Percentiles rank a stretch among this genome's conserved stretches.
Evolutionary conservation across 92 coral and sea anemone genomes (phyloP).

Genomic region (Parazoanthus swiftii): DNA sequence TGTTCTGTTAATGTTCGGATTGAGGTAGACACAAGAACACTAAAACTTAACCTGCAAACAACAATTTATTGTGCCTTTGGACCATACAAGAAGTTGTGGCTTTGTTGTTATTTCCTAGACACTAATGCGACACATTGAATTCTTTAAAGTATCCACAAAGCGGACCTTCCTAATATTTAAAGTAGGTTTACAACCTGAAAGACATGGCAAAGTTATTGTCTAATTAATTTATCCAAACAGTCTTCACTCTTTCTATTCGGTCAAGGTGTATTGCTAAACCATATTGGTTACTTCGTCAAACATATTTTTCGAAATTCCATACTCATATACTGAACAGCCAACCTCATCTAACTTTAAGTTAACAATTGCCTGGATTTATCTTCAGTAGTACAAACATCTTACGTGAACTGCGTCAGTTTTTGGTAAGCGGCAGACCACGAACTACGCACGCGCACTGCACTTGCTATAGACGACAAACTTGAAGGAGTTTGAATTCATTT

Average conservation of each 20-base stretch:
- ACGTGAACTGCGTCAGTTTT: background rate
- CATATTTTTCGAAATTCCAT: background rate
- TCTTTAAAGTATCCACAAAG: background rate
- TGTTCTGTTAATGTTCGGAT: no score
- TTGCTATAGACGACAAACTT: background rate
- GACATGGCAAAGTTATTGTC: background rate
- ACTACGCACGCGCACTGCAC: background rate
- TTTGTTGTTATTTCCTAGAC: slow-evolving; percentile 5
- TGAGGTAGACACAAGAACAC: background rate
- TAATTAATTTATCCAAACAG: no score
- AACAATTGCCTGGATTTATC: background rate
- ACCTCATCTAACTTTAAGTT: background rate
- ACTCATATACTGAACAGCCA: background rate
- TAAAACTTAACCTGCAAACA: slow-evolving; percentile 13
- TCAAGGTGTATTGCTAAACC: background rate
- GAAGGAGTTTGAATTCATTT: background rate
- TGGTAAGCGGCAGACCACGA: background rate
- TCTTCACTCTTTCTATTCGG: no score
- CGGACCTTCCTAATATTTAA: background rate
- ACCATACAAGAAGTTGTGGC: slow-evolving; percentile 10
- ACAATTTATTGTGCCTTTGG: slow-evolving; percentile 31
- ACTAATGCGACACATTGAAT: background rate
- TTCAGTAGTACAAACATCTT: background rate
- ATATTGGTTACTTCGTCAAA: background rate
- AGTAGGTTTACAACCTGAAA: background rate